phyloP scores from a whole-genome alignment of 2,888 invertebrate species.

The Drosophila silvestris region DNA sequence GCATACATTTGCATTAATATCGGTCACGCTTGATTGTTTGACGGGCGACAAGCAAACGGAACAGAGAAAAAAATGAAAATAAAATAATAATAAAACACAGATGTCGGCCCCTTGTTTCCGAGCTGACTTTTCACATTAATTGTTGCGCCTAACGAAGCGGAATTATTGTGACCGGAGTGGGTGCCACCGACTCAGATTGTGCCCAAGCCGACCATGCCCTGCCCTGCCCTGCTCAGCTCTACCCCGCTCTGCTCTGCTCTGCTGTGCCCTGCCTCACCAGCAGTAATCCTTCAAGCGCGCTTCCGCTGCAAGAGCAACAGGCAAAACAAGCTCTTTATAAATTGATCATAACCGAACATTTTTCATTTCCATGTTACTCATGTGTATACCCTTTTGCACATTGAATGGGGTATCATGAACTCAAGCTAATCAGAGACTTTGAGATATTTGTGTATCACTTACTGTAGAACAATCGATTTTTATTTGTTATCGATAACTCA shows the following conservation, averaged over 20 bases:
- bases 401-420: not conserved
- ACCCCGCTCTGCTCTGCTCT: not conserved
- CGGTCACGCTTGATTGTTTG: constrained; percentile 74
- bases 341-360: constrained; percentile 17
- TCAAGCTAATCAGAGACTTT: not conserved
- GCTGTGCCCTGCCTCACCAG: constrained; percentile 1
- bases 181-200: constrained; percentile 34
- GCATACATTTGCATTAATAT: constrained; percentile 68
- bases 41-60: constrained; percentile 32
- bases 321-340: constrained; percentile 6
- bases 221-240: constrained; percentile 1
- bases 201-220: not conserved
- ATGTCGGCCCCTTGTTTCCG: constrained; percentile 8
- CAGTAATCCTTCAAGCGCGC: constrained; percentile 76
- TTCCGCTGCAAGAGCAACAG: constrained; percentile 58
- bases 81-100: not conserved
- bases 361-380: not conserved
- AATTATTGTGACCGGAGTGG: constrained; percentile 59
- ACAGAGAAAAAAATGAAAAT: not conserved
- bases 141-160: constrained; percentile 76
- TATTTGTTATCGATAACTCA: not conserved
- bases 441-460: not conserved
- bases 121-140: constrained; percentile 56
- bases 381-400: not conserved
- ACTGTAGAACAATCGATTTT: not conserved